A percentile compares a stretch with the other conserved stretches of the same genome.
Evolutionary conservation across 2,888 invertebrate genomes (phyloP).

Genomic region (Amphimallon solstitiale): DNA sequence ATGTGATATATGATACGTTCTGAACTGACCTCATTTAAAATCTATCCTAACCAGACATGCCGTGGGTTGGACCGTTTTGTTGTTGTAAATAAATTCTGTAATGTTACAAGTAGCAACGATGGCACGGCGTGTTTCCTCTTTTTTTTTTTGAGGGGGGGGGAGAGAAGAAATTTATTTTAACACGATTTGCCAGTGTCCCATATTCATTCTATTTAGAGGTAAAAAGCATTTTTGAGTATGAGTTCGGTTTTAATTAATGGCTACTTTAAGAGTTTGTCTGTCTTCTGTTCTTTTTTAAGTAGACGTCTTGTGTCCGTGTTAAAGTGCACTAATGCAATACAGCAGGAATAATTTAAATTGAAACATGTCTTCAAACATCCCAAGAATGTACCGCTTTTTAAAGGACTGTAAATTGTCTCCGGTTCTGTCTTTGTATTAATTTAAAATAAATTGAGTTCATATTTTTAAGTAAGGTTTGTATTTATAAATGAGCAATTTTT

Average conservation of each 20-base stretch:
- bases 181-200: constrained; percentile 30
- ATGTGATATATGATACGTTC: constrained; percentile 37
- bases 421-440: no score
- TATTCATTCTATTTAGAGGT: constrained; percentile 40
- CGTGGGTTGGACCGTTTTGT: constrained; percentile 21
- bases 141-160: no score
- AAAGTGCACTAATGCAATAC: constrained; percentile 20
- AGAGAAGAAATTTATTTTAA: constrained; percentile 38
- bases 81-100: constrained; percentile 38
- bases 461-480: no score
- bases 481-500: no score
- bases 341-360: constrained; percentile 7
- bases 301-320: constrained; percentile 18
- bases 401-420: no score
- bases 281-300: constrained; percentile 24
- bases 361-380: constrained; percentile 1
- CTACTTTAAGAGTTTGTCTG: constrained; percentile 14
- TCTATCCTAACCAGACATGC: constrained; percentile 38
- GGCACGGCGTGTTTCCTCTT: constrained; percentile 29
- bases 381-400: constrained; percentile 12
- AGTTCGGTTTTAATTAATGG: constrained; percentile 36
- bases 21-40: constrained; percentile 39
- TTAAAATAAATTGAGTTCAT: no score
- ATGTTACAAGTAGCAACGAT: constrained; percentile 14
- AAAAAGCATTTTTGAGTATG: constrained; percentile 37